These are phyloP conservation scores for Danionella cerebrum DNA, from an alignment of 2,113 vertebrate genomes.

Conservation along the genomic window DNA sequence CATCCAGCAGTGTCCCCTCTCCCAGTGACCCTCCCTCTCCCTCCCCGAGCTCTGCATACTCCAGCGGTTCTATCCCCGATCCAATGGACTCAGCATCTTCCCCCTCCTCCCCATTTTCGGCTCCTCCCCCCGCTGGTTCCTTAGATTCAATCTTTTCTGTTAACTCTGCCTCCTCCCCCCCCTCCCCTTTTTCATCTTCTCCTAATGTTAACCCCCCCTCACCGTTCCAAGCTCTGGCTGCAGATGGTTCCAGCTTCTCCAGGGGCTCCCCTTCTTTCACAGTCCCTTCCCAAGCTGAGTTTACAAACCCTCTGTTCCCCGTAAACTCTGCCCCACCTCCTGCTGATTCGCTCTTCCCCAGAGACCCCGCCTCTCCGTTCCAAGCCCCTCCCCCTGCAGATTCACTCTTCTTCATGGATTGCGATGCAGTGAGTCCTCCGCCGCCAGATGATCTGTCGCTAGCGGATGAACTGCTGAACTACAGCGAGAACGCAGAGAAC, in stretches of 20 bases:
- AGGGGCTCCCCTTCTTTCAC: too few species aligned
- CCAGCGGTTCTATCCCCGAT: constrained; percentile 62
- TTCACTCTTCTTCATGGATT: constrained; percentile 66
- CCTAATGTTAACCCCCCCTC: too few species aligned
- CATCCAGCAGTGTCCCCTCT: constrained; percentile 53
- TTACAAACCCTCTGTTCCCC: too few species aligned
- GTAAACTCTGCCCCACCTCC: constrained; percentile 44
- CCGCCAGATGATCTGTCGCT: constrained; percentile 21
- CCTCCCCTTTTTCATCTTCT: too few species aligned
- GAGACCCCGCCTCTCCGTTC: constrained; percentile 49
- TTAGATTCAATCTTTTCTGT: constrained; percentile 43
- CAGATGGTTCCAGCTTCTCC: too few species aligned
- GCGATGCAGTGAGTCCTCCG: constrained; percentile 36
- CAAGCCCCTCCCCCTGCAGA: background rate
- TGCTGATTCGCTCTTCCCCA: too few species aligned
- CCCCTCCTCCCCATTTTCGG: constrained; percentile 51
- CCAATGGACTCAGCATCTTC: constrained; percentile 45
- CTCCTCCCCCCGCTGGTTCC: constrained; percentile 59
- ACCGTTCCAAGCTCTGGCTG: too few species aligned
- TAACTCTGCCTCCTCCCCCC: too few species aligned
- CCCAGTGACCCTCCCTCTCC: constrained; percentile 68
- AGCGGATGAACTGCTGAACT: constrained; percentile 59
- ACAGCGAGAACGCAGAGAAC: constrained; percentile 66
- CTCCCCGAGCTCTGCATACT: constrained; percentile 75
- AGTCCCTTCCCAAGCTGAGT: constrained; percentile 71